These are phyloP conservation scores for Nasonovia ribisnigri DNA, from an alignment of 2,888 invertebrate genomes.

Conservation along the genomic window DNA sequence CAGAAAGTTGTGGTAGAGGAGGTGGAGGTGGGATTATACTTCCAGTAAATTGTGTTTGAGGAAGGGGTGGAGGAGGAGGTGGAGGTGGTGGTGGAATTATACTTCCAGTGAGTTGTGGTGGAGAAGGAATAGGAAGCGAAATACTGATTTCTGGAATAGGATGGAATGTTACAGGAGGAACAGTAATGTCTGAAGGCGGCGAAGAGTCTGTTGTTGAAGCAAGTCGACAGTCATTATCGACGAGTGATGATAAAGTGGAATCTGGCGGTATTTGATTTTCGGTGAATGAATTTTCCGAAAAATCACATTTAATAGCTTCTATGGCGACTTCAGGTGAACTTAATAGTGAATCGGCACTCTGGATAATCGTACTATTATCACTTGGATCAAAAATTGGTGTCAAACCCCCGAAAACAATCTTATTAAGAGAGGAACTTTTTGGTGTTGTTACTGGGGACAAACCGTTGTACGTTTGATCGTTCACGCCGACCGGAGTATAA, in stretches of 20 bases:
- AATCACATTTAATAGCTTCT: slow-evolving; percentile 36
- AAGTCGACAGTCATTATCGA: background rate
- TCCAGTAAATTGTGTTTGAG: slow-evolving; percentile 66
- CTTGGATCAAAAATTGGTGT: slow-evolving; percentile 22
- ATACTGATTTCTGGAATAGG: slow-evolving; percentile 63
- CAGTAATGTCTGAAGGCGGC: background rate
- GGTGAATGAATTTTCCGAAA: background rate
- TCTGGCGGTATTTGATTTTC: background rate
- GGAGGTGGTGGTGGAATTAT: slow-evolving; percentile 66
- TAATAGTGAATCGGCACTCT: background rate
- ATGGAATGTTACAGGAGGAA: background rate
- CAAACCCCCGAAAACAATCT: slow-evolving; percentile 8
- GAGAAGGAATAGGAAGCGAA: slow-evolving; percentile 67
- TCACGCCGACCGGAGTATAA: slow-evolving; percentile 38
- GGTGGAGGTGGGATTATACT: slow-evolving; percentile 65
- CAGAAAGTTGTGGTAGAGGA: slow-evolving; percentile 65
- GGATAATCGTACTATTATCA: background rate
- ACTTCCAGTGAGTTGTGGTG: slow-evolving; percentile 66
- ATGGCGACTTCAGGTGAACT: slow-evolving; percentile 44
- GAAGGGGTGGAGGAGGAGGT: slow-evolving; percentile 63
- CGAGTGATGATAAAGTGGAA: background rate
- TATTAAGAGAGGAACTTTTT: slow-evolving; percentile 21
- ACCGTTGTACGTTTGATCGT: background rate
- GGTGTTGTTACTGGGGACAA: slow-evolving; percentile 20
- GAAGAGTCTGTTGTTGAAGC: background rate